Conservation (phyloP, 2,797 vertebrate genomes). For the Huso huso region DNA sequence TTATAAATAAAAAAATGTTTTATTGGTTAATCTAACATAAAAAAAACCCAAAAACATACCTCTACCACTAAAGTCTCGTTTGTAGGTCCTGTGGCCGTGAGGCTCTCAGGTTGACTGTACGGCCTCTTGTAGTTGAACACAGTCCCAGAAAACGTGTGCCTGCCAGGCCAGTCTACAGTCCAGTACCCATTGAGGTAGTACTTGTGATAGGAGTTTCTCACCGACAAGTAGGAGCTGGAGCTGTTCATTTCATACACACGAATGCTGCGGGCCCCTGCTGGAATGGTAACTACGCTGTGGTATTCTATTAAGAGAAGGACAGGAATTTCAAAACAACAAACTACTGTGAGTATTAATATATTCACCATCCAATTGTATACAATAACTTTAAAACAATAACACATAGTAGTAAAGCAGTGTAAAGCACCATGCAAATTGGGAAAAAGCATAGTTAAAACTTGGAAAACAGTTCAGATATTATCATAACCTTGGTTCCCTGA, state of each 20-base stretch:
- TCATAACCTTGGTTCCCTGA: neutral
- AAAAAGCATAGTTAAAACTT: neutral
- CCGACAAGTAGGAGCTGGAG: constrained; percentile 73
- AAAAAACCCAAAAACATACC: constrained; percentile 42
- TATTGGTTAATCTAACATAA: neutral
- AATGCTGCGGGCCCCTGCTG: constrained; percentile 71
- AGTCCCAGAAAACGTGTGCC: constrained; percentile 68
- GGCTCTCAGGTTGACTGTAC: constrained; percentile 69
- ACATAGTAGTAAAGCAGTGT: neutral
- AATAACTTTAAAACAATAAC: too few species aligned
- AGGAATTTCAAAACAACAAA: too few species aligned
- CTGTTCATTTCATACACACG: constrained; percentile 65
- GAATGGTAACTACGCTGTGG: constrained; percentile 67
- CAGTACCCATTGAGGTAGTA: constrained; percentile 80
- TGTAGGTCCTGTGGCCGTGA: constrained; percentile 68
- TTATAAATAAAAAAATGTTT: too few species aligned
- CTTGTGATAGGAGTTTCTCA: constrained; percentile 59
- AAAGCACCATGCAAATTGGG: neutral
- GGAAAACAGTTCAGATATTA: neutral
- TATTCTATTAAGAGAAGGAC: constrained; percentile 55
- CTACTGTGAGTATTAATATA: too few species aligned
- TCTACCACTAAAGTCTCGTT: constrained; percentile 78
- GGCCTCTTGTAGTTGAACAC: constrained; percentile 75
- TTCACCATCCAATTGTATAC: too few species aligned
- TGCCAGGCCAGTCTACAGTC: constrained; percentile 78